phyloP scores from a whole-genome alignment of 1,140 invertebrate genomes.

The Dryas iulia region DNA sequence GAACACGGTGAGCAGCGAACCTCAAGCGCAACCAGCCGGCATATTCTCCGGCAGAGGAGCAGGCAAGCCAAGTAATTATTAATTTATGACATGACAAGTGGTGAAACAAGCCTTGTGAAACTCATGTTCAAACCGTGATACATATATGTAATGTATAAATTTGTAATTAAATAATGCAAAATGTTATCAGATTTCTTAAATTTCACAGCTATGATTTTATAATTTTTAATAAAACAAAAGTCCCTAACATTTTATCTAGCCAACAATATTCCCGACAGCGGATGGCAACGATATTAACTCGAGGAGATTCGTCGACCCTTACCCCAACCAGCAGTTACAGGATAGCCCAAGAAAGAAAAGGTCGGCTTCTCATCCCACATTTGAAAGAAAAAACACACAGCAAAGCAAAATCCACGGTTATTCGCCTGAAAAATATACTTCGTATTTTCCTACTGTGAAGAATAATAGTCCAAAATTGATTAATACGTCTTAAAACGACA shows the following conservation, averaged over 20 bases:
- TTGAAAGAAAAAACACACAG: constrained; percentile 44
- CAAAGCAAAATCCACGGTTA: constrained; percentile 62
- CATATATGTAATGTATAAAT: background rate
- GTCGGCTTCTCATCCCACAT: constrained; percentile 53
- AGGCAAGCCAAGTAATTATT: constrained; percentile 63
- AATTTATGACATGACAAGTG: background rate
- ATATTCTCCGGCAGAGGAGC: constrained; percentile 71
- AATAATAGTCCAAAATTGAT: constrained; percentile 43
- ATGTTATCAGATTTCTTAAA: background rate
- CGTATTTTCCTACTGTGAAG: constrained; percentile 60
- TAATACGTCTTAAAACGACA: constrained; percentile 46
- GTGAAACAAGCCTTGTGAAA: background rate
- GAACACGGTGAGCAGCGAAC: constrained; percentile 57
- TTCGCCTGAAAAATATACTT: constrained; percentile 67
- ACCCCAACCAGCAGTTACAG: constrained; percentile 66
- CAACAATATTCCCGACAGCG: constrained; percentile 74
- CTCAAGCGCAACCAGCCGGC: constrained; percentile 60
- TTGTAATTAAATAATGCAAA: background rate
- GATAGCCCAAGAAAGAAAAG: constrained; percentile 68
- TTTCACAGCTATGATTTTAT: background rate
- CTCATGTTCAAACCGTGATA: background rate
- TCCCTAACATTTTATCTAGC: constrained; percentile 57
- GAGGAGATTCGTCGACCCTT: constrained; percentile 67
- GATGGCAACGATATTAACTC: constrained; percentile 73
- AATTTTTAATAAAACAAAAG: constrained; percentile 6